A percentile compares a stretch with the other conserved stretches of the same genome.
phyloP scores from a whole-genome alignment of 2,888 invertebrate species.

The Drosophila gaucha region DNA sequence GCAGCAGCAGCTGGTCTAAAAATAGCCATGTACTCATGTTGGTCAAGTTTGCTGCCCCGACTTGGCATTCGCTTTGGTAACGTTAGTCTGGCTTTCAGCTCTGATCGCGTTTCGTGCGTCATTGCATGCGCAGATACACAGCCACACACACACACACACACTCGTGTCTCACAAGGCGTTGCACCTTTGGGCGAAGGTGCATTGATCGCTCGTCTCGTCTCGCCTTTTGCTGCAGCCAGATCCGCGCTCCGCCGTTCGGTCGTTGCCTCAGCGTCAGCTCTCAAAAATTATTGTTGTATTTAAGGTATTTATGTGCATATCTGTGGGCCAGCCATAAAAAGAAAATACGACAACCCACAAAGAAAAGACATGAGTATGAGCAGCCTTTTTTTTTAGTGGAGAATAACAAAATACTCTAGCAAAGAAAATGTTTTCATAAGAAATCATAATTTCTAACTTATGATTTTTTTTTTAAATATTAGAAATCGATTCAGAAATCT shows the following conservation, averaged over 20 bases:
- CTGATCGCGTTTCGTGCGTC: constrained; percentile 79
- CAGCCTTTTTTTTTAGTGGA: not conserved
- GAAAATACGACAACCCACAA: constrained; percentile 8
- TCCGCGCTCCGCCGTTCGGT: constrained; percentile 32
- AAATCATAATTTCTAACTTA: too few species aligned
- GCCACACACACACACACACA: constrained; percentile 9
- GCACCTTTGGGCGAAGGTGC: constrained; percentile 77
- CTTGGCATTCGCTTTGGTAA: constrained; percentile 6
- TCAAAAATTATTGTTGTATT: constrained; percentile 52
- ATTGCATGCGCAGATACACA: constrained; percentile 58
- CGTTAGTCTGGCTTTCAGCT: constrained; percentile 31
- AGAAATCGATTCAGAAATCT: not conserved
- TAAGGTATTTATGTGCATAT: constrained; percentile 44
- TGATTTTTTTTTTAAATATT: too few species aligned
- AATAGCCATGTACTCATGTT: constrained; percentile 70
- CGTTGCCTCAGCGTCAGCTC: constrained; percentile 42
- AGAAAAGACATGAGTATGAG: constrained; percentile 1
- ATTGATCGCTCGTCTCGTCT: constrained; percentile 69
- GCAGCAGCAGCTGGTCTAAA: constrained; percentile 53
- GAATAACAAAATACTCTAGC: constrained; percentile 13
- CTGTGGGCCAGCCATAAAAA: constrained; percentile 19
- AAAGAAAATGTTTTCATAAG: not conserved
- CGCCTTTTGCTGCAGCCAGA: constrained; percentile 35
- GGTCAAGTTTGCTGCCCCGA: constrained; percentile 57
- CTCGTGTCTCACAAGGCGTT: constrained; percentile 61